Conservation (phyloP, 1,140 invertebrate species). For the Zaprionus ornatus region DNA sequence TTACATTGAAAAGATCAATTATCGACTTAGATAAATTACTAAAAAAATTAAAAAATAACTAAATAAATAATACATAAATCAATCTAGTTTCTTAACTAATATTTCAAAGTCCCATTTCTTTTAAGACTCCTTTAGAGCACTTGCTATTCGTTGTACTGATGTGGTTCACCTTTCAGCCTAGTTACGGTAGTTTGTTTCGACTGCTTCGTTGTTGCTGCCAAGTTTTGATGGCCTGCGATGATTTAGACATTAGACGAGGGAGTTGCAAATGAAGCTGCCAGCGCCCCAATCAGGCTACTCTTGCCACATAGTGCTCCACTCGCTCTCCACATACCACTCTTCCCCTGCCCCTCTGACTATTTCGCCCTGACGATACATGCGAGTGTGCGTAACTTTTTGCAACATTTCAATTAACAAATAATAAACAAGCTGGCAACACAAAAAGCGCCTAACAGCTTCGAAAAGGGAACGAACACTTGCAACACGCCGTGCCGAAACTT, state of each 20-base stretch:
- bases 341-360: not conserved
- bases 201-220: slow-evolving; percentile 19
- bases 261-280: slow-evolving; percentile 39
- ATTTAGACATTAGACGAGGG: slow-evolving; percentile 56
- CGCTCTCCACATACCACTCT: not conserved
- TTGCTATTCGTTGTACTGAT: not conserved
- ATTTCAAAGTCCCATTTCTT: not conserved
- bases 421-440: slow-evolving; percentile 72
- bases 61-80: too few species aligned
- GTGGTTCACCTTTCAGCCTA: not conserved
- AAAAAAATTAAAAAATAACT: too few species aligned
- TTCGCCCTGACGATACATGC: not conserved
- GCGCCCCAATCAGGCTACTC: slow-evolving; percentile 35
- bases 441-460: slow-evolving; percentile 58
- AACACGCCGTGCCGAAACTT: slow-evolving; percentile 40
- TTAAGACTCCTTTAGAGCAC: not conserved
- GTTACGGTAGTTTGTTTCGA: slow-evolving; percentile 32
- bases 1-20: too few species aligned
- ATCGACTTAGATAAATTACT: too few species aligned
- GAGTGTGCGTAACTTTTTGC: slow-evolving; percentile 63
- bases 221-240: slow-evolving; percentile 46
- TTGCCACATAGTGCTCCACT: slow-evolving; percentile 4
- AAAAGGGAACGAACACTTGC: slow-evolving; percentile 49
- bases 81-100: too few species aligned
- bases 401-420: slow-evolving; percentile 81